Base-by-base conservation (phyloP, 2,888 invertebrate species). In the Gymnocheta viridis region DNA sequence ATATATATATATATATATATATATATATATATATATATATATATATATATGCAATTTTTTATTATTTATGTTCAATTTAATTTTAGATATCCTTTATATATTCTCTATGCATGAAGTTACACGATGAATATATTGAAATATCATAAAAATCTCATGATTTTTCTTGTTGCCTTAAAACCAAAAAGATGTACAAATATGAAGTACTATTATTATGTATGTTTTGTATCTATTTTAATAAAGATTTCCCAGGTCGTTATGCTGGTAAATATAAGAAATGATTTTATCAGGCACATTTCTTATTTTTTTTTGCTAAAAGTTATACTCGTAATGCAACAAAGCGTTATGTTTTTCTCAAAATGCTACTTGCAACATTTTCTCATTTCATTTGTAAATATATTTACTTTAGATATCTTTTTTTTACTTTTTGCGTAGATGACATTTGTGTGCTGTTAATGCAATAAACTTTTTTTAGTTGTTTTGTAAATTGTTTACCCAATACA, bases 371-470 rank as follows among this genome's bases (percentile, higher is more conserved):
- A 47, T 69, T 78, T 44, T 47, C 12, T 10, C 1, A 29, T 41
- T 17, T 60, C 32, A 4, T n/a, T 51, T 22, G 12, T 9, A 17
- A 41, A 10, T 35, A 19, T 38, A 22, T 70, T 12, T 44, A 19
- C 2, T 64, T 3, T 27, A 27, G 29, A 22, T 10, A 32, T 54
- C 29, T 69, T 54, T 69, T 2, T 60, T 44, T 35, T 35, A 2
- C 2, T 51, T 74, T 51, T 79, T 74, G 69, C 66, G 32, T 47
- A 77, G 27, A 67, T 62, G 66, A 47, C 72, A 73, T 67, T 72
- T 72, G 51, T 60, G 47, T 54, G 64, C 19, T 69, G 44, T 79
- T 56, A 58, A 58, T 58, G 12, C 67, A 38, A 58, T 67, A 49
- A 67, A 67, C 27, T 49, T 47, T 69, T 56, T 5, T 49, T n/a